phyloP scores from a whole-genome alignment of 2,113 vertebrate genomes.

The Siniperca knerii region DNA sequence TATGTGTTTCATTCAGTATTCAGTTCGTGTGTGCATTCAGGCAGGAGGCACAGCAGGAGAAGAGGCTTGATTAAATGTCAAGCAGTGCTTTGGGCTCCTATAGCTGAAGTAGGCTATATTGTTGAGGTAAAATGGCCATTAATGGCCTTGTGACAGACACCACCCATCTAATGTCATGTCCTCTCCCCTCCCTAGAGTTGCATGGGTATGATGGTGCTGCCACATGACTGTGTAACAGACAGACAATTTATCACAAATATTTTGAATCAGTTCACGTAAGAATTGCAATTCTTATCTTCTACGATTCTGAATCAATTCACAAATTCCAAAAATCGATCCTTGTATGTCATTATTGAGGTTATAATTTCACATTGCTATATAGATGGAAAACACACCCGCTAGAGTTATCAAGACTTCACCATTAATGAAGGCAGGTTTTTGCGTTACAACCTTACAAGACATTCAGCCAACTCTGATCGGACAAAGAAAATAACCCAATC shows the following conservation, averaged over 20 bases:
- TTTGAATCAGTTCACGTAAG: background rate
- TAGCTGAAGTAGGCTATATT: background rate
- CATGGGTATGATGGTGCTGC: background rate
- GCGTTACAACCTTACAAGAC: background rate
- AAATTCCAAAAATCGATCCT: too few relatives aligned
- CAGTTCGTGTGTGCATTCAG: background rate
- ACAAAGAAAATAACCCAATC: background rate
- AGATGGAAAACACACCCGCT: background rate
- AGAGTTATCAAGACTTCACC: background rate
- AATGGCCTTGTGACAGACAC: background rate
- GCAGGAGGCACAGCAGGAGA: background rate
- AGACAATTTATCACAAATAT: background rate
- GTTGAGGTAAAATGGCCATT: slow-evolving; percentile 7
- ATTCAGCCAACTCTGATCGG: background rate
- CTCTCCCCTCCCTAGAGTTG: background rate
- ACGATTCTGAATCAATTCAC: background rate
- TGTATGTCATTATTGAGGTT: too few relatives aligned
- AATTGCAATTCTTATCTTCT: too few relatives aligned
- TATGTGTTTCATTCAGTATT: background rate
- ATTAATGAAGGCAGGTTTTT: background rate
- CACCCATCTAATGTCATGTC: background rate
- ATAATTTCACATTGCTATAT: too few relatives aligned
- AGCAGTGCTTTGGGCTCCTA: background rate
- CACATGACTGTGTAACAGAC: background rate
- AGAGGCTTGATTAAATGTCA: slow-evolving; percentile 5